Base-by-base conservation (phyloP, 2,888 invertebrate species). In the Tuta absoluta region DNA sequence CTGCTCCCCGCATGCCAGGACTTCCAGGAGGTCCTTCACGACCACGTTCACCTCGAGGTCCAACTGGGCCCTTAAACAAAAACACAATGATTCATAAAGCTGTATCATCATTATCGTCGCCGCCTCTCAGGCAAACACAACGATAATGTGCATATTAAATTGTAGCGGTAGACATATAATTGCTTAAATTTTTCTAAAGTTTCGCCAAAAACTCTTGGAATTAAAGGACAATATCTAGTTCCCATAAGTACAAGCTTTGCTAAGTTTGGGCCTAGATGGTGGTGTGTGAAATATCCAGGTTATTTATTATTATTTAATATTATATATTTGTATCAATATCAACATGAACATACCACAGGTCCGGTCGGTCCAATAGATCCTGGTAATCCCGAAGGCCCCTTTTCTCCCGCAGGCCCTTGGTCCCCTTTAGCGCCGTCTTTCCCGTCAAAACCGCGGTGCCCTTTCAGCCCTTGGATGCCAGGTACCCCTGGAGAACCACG, bases 341-440 rank as follows among this genome's bases (percentile, higher is more conserved):
- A 21, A 21, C n/a, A n/a, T 56, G 12, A 17, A 74, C 91, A 86
- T 81, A 95, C 95, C 77, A 94, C 84, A 24, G 94, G 94, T 7
- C 97, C 96, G n/a, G 93, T 76, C 0, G 93, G 93, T 12, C 96
- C 97, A 84, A 94, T 93, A n/a, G 93, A 92, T 48, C 96, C 96
- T 0, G 92, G 85, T 64, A 91, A 80, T 11, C 97, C 97, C 24
- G 90, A 86, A 0, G 93, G 86, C 2, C 96, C 97, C 77, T 96
- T 97, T 72, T 96, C 96, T 28, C 97, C 97, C 3, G 89, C 64
- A 1, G 90, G 78, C 0, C 97, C 97, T 79, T 94, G 94, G 72
- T 97, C 96, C 4, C 97, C 97, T 83, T 97, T 97, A 3, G 93
- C 87, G 0, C 97, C 97, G 76, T 97, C 96, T 65, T 95, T 86